Evolutionary conservation across 2,113 vertebrate species (phyloP), one percentile per base, ranked within the genome.

Genomic region (Hydrolagus affinis): DNA sequence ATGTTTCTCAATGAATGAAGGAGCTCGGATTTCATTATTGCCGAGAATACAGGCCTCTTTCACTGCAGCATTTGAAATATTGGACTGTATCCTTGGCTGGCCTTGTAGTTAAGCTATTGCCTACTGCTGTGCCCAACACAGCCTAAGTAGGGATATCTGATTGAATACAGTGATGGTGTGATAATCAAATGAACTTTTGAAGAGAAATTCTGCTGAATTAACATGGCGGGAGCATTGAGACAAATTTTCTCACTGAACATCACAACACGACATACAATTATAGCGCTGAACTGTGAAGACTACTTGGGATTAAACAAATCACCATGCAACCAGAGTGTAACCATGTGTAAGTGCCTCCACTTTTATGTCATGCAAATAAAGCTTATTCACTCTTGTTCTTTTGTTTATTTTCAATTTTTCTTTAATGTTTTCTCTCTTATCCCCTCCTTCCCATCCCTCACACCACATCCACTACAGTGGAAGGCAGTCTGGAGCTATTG

Each of bases 111-210:
- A 21, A 28, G 62, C 62, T 66, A 66, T 32, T 68, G 23, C 25
- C 1, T 1, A 25, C 59, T 60, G 76, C 59, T 83, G 60, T 66
- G 78, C 12, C 15, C 66, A 23, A 83, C 25, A 64, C 60, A 68
- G 15, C 78, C 66, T 66, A 11, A 66, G 28, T 83, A 21, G 60
- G 15, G 62, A 32, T 83, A 83, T 66, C 60, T 66, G 78, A 83
- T 83, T 68, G 23, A 83, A 32, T 66, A 83, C 62, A 83, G 32
- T 21, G 28, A 23, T 83, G 28, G 62, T 60, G 28, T 66, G 78
- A 83, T 66, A 83, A 83, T 83, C 78, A 83, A 83, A 83, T 32
- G 25, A 80, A 66, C 19, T 62, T 66, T 17, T 83, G 25, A 83
- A 83, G 15, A 28, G 60, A 32, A 83, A 56, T 68, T 32, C 66